phyloP scores from a whole-genome alignment of 2,113 vertebrate species.

The Rhegmatorhina hoffmannsi region DNA sequence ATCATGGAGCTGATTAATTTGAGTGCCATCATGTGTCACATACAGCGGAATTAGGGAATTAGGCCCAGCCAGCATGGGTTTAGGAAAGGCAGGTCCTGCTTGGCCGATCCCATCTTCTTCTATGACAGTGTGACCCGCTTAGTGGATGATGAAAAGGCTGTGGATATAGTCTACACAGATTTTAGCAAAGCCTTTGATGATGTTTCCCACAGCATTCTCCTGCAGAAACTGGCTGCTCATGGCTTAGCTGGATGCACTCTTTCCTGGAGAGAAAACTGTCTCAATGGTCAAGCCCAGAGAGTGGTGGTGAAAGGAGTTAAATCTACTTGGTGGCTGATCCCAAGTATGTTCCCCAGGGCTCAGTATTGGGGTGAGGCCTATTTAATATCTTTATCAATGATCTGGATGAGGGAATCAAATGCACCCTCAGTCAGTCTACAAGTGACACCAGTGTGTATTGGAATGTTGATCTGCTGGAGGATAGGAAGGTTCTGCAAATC shows the following conservation, averaged over 20 bases:
- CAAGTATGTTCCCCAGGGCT: neutral
- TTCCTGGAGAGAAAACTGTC: neutral
- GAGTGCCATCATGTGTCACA: rapidly evolving
- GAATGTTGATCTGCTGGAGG: neutral
- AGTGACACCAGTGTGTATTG: neutral
- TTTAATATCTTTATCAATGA: neutral
- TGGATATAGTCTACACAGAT: no score
- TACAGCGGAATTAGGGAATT: neutral
- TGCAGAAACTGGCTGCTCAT: neutral
- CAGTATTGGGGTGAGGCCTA: neutral
- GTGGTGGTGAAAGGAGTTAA: neutral
- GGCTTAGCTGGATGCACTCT: neutral
- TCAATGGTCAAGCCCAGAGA: no score
- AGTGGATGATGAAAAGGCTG: neutral
- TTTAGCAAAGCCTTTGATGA: neutral
- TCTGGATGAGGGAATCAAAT: neutral
- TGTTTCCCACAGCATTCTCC: neutral
- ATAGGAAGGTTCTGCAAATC: neutral
- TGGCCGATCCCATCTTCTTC: no score
- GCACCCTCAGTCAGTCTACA: neutral
- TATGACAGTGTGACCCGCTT: no score
- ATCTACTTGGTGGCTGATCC: neutral
- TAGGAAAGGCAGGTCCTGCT: neutral
- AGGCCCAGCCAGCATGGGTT: rapidly evolving
- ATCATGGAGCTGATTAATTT: neutral